These are phyloP conservation scores for Halictus rubicundus DNA, from an alignment of 1,140 invertebrate genomes.

Conservation along the genomic window DNA sequence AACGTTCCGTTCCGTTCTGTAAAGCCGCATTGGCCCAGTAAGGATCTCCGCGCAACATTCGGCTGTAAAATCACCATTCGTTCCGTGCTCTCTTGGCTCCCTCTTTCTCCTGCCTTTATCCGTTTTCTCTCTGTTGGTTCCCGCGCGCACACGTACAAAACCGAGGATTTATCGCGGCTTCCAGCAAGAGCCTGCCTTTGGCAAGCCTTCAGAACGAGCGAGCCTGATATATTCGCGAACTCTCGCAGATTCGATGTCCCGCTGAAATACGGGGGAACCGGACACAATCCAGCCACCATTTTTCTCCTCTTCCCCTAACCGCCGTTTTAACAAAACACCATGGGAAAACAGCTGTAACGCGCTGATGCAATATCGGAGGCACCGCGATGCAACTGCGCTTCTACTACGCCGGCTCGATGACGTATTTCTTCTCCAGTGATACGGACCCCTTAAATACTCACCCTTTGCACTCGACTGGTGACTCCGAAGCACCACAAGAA, in stretches of 20 bases:
- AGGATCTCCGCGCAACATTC: conserved; percentile 55
- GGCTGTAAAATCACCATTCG: conserved; percentile 46
- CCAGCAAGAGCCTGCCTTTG: not conserved
- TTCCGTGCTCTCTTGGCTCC: not conserved
- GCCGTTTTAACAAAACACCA: not conserved
- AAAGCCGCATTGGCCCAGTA: conserved; percentile 63
- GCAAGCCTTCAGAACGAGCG: not conserved
- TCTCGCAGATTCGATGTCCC: conserved; percentile 8
- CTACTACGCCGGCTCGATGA: too few relatives aligned
- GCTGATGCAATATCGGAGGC: not conserved
- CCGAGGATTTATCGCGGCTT: conserved; percentile 22
- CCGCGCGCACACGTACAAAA: not conserved
- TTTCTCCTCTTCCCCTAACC: too few relatives aligned
- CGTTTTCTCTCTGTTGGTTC: not conserved
- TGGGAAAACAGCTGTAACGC: not conserved
- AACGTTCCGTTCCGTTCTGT: conserved; percentile 76
- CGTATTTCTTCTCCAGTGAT: too few relatives aligned
- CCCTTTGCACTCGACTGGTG: too few relatives aligned
- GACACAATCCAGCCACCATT: conserved; percentile 3
- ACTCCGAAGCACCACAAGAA: too few relatives aligned
- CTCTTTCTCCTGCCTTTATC: not conserved
- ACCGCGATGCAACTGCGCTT: too few relatives aligned
- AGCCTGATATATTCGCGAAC: conserved; percentile 4
- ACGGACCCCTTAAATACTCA: too few relatives aligned
- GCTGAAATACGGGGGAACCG: conserved; percentile 14